Evolutionary conservation across 2,113 vertebrate genomes (phyloP), one percentile per base, ranked within the genome.

Genomic region (Daubentonia madagascariensis): DNA sequence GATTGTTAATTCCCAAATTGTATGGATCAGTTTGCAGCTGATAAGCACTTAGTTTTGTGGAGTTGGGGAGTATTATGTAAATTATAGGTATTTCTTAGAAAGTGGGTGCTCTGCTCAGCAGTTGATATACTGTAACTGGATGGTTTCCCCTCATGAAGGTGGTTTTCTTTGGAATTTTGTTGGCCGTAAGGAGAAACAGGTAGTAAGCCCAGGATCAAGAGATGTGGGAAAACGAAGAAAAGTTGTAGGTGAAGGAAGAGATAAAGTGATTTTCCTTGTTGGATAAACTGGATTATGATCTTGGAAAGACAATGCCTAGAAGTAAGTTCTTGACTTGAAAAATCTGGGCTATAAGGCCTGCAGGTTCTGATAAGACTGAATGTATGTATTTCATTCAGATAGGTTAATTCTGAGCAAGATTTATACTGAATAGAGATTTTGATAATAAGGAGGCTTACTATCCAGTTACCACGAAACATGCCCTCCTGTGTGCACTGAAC

Each of bases 381-480:
- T 50, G 18, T 70, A 11, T 35, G 17, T 81, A 40, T 89, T 79
- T 97, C 80, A 73, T 97, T 96, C 30, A 78, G 61, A 65, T 45
- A 91, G n/a, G 16, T 81, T 89, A 92, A 79, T 92, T 92, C 81
- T 54, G 17, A 90, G 22, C 17, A 86, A 87, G 25, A 22, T 88
- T 90, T 87, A 40, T 94, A 67, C 84, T 72, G 70, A 73, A 50
- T 48, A 86, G 50, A 89, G 23, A 63, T 45, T 96, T 90, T 61
- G 54, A 9, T 92, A 94, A 87, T 84, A 52, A 67, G 67, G 61
- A 86, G 59, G 80, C 40, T 92, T 16, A 61, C 50, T 65, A 17
- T 68, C 5, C 40, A 96, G 13, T 30, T 85, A 1, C 73, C 25
- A 68, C 2, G 22, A 65, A 81, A 83, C 54, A 45, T 84, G n/a